phyloP scores from a whole-genome alignment of 2,113 vertebrate genomes.

The Oreochromis tanganicae region DNA sequence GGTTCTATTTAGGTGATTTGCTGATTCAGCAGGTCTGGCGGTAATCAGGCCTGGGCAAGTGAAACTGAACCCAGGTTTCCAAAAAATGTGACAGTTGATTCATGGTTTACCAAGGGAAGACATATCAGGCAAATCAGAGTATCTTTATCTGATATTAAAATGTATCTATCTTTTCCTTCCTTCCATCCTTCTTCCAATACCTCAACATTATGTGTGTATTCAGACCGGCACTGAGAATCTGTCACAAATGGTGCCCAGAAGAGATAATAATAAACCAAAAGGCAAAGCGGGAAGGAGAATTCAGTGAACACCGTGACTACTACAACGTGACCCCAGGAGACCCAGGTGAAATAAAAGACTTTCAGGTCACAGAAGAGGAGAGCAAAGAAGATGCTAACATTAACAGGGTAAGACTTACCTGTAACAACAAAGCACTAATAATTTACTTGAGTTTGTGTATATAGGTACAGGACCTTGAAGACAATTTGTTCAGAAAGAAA shows the following conservation, averaged over 20 bases:
- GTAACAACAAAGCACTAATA: not conserved
- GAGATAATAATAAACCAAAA: conserved; percentile 32
- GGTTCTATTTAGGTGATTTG: not conserved
- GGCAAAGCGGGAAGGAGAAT: not conserved
- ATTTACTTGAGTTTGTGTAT: not conserved
- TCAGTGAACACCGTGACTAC: conserved; percentile 71
- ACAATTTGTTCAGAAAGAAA: not conserved
- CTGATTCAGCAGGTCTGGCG: not conserved
- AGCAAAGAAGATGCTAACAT: conserved; percentile 35
- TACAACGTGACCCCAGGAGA: conserved; percentile 84
- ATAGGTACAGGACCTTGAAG: not conserved
- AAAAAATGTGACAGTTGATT: not conserved
- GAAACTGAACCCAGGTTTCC: not conserved
- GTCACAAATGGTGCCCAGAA: conserved; percentile 31
- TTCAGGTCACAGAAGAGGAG: conserved; percentile 54
- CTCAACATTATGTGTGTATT: not conserved
- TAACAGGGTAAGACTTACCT: conserved; percentile 10
- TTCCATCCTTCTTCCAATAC: not conserved
- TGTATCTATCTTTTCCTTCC: not conserved
- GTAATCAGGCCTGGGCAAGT: not conserved
- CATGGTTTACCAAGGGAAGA: not conserved
- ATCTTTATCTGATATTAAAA: not conserved
- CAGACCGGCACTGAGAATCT: conserved; percentile 30
- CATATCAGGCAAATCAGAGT: not conserved
- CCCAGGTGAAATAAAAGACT: conserved; percentile 70